Evolutionary conservation across 2,113 vertebrate genomes (phyloP).

Genomic region (Globicephala melas): DNA sequence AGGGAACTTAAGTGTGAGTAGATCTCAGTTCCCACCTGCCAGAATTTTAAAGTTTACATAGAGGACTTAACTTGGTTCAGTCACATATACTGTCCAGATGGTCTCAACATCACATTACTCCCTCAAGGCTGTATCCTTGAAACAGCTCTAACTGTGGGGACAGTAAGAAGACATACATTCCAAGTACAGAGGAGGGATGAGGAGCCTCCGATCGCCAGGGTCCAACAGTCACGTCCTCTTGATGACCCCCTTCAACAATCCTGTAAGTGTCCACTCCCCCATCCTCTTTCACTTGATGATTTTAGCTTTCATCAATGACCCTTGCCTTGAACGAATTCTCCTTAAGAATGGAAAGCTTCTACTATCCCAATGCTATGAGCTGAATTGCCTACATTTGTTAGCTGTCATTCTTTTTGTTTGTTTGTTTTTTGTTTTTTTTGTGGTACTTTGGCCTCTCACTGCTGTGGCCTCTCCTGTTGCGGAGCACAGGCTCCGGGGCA

Average conservation of each 20-base stretch:
- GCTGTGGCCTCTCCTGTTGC: too few relatives aligned
- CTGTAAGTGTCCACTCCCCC: background rate
- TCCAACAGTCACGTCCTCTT: background rate
- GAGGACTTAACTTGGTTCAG: background rate
- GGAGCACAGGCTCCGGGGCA: too few relatives aligned
- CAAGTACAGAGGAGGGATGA: background rate
- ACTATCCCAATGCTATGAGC: rapidly evolving
- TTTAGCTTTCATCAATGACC: background rate
- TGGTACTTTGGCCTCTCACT: too few relatives aligned
- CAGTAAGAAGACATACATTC: background rate
- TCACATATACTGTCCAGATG: background rate
- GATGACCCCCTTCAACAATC: background rate
- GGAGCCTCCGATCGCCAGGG: background rate
- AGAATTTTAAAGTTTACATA: background rate
- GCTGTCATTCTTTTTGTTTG: background rate
- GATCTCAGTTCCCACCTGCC: background rate
- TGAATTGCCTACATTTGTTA: background rate
- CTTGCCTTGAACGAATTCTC: background rate
- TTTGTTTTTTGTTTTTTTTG: too few relatives aligned
- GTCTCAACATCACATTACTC: background rate
- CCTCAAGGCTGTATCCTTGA: background rate
- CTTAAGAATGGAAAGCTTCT: background rate
- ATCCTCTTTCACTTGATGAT: background rate
- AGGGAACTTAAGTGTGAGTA: background rate
- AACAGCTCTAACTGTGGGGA: background rate